These are phyloP conservation scores for Chaetodon trifasciatus DNA, from an alignment of 2,797 vertebrate species.

Conservation along the genomic window DNA sequence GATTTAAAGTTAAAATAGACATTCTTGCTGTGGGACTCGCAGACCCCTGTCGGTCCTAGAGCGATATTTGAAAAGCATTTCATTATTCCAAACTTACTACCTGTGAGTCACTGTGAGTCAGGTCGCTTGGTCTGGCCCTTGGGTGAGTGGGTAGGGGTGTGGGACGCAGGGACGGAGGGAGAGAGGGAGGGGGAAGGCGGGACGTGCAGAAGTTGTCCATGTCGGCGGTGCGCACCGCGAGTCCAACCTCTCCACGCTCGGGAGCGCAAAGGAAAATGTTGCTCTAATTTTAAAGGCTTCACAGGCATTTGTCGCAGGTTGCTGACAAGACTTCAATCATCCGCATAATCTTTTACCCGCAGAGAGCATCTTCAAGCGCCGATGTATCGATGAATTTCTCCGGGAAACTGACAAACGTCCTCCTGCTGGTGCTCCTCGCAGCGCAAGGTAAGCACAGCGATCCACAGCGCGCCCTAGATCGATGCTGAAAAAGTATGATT, in stretches of 20 bases:
- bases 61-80: conserved; percentile 29
- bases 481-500: background rate
- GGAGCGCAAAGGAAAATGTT: conserved; percentile 59
- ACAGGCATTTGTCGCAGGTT: background rate
- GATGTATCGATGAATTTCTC: conserved; percentile 78
- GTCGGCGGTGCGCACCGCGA: conserved; percentile 66
- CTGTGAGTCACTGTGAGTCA: conserved; percentile 73
- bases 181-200: conserved; percentile 49
- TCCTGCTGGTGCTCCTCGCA: conserved; percentile 78
- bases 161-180: conserved; percentile 4
- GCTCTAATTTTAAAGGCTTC: conserved; percentile 20
- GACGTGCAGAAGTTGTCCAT: conserved; percentile 70
- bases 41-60: background rate
- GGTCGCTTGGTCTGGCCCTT: conserved; percentile 48
- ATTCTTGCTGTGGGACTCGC: background rate
- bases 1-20: background rate
- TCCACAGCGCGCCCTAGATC: conserved; percentile 9
- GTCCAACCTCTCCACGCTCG: conserved; percentile 66
- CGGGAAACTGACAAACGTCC: conserved; percentile 66
- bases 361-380: conserved; percentile 28
- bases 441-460: conserved; percentile 80
- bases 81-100: conserved; percentile 53
- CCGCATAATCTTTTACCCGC: background rate
- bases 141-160: conserved; percentile 38
- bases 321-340: background rate